Conservation (phyloP, 2,113 vertebrate genomes). For the Brachypodius melanocephalos region DNA sequence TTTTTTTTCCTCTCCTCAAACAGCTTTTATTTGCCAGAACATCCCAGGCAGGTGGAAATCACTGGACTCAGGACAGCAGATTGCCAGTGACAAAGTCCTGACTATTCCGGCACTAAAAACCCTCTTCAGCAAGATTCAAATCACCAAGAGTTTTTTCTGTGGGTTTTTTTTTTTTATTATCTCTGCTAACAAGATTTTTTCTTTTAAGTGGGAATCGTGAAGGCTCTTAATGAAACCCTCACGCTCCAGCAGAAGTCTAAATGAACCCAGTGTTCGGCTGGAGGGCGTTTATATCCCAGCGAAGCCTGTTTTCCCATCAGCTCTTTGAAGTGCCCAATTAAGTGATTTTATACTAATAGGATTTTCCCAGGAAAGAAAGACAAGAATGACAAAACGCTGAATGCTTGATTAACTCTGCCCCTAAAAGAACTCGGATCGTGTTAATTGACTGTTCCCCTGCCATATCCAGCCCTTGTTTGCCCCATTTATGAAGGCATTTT, state of each 20-base stretch:
- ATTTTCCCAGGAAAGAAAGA: conserved; percentile 67
- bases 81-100: neutral
- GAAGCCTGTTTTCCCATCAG: conserved; percentile 48
- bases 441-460: conserved; percentile 54
- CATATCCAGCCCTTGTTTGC: conserved; percentile 56
- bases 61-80: accelerated
- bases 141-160: neutral
- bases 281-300: neutral
- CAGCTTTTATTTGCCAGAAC: neutral
- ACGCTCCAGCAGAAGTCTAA: conserved; percentile 50
- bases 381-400: conserved; percentile 57
- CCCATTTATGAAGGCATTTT: conserved; percentile 64
- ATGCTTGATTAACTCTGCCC: conserved; percentile 65
- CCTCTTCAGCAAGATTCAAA: neutral
- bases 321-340: conserved; percentile 69
- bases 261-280: conserved; percentile 51
- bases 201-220: conserved; percentile 37
- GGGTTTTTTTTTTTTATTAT: neutral
- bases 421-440: conserved; percentile 49
- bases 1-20: neutral
- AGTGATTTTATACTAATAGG: conserved; percentile 66
- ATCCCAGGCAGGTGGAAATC: neutral
- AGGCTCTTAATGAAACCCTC: conserved; percentile 34
- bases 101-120: neutral
- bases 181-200: conserved; percentile 51